Percentiles rank a stretch among this genome's conserved stretches.
These are phyloP conservation scores for Ornithoptera priamus DNA, from an alignment of 2,888 invertebrate genomes.

Conservation along the genomic window DNA sequence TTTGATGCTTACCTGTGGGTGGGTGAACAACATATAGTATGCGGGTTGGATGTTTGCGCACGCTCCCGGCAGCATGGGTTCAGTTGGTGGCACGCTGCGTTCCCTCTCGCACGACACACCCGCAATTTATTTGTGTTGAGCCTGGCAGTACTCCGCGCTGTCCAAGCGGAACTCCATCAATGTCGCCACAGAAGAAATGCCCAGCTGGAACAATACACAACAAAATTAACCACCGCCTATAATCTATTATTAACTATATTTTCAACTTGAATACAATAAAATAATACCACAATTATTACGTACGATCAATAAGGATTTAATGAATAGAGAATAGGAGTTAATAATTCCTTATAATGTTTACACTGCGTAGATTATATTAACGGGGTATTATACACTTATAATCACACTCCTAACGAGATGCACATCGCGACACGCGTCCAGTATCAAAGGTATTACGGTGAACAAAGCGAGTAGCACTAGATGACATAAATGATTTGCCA, in stretches of 20 bases:
- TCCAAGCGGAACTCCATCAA: conserved; percentile 99
- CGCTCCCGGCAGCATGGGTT: conserved; percentile 72
- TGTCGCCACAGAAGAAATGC: conserved; percentile 93
- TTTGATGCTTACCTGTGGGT: conserved; percentile 54
- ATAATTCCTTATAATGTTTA: too few relatives aligned
- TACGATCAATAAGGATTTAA: not conserved
- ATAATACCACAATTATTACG: not conserved
- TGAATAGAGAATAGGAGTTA: not conserved
- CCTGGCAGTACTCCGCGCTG: conserved; percentile 99
- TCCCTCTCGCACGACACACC: conserved; percentile 57
- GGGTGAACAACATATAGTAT: conserved; percentile 59
- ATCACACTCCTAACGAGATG: conserved; percentile 52
- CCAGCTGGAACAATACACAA: conserved; percentile 83
- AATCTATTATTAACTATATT: not conserved
- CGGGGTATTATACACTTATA: conserved; percentile 50
- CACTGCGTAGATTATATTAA: not conserved
- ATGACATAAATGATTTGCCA: conserved; percentile 44
- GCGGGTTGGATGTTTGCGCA: conserved; percentile 57
- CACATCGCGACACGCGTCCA: conserved; percentile 51
- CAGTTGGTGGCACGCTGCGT: conserved; percentile 50
- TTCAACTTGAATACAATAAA: not conserved
- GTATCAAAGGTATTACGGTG: conserved; percentile 46
- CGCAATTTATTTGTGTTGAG: conserved; percentile 95
- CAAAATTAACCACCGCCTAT: conserved; percentile 15
- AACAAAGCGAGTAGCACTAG: conserved; percentile 46